Evolutionary conservation across 1,140 invertebrate species (phyloP), one percentile per base, ranked within the genome.

Genomic region (Drosophila mojavensis): DNA sequence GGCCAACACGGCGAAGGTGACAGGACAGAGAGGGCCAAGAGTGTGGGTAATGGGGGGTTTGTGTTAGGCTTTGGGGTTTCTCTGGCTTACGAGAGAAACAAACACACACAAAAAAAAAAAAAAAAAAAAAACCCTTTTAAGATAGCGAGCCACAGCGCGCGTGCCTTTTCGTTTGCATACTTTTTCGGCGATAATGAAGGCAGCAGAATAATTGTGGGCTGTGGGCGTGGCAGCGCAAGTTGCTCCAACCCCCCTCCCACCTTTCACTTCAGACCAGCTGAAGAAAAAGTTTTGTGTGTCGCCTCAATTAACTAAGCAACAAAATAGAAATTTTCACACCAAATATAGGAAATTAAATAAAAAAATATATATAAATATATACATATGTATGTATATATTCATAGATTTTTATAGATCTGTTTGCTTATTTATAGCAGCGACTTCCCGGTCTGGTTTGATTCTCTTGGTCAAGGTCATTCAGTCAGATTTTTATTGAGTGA

Each of bases 161-260:
- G 76, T 84, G 71, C 60, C 60, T 61, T 72, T 60, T 60, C 86
- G 75, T 82, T 85, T 86, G 82, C 83, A 82, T 79, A 79, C 83
- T 82, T 79, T 79, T 68, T 58, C 41, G 76, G 71, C 76, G 75
- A 84, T 86, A 85, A 85, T 88, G 82, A 85, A 79, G 71, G 82
- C 76, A 79, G 39, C 51, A 51, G 20, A 17, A 69, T 60, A 64
- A 54, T 15, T 61, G 59, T 5, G 36, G 0, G 10, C 1, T 11
- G 10, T 39, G 36, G 36, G 10, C 10, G 36, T 39, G 36, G 36
- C 36, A 39, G 36, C 5, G 30, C 30, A 33, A 3, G 26, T 28
- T 28, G 26, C 26, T 28, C 26, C 26, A 2, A 28, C 26, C 4
- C 26, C 4, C 26, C 26, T 4, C 4, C 26, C 2, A 2, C 26